phyloP scores from a whole-genome alignment of 2,113 vertebrate genomes.

The Candoia aspera region DNA sequence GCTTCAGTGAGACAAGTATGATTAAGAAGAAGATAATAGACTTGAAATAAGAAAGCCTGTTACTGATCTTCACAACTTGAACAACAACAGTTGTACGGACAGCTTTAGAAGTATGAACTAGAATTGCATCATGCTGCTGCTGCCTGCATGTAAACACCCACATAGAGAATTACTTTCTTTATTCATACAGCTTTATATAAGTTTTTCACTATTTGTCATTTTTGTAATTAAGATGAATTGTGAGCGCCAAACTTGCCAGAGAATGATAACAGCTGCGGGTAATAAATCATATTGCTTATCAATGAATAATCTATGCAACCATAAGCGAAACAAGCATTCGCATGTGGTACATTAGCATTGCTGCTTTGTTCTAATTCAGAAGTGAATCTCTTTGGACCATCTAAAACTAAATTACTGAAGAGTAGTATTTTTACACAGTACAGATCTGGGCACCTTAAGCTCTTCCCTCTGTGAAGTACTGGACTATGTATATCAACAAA shows the following conservation, averaged over 20 bases:
- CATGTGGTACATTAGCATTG: not conserved
- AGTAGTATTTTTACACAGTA: not conserved
- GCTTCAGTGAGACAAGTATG: not conserved
- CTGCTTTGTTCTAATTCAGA: not conserved
- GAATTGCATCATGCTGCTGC: not conserved
- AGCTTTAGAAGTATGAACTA: not conserved
- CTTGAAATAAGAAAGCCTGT: not conserved
- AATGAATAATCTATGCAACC: slow-evolving; percentile 11
- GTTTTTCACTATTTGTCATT: slow-evolving; percentile 12
- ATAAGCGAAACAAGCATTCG: not conserved
- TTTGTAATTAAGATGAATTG: slow-evolving; percentile 13
- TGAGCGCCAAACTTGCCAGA: slow-evolving; percentile 3
- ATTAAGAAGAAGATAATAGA: not conserved
- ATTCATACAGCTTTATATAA: not conserved
- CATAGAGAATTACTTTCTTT: not conserved
- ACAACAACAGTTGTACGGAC: not conserved
- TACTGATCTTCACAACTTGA: not conserved
- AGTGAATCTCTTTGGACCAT: not conserved
- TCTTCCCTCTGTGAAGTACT: not conserved
- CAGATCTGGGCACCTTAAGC: not conserved
- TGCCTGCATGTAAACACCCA: not conserved
- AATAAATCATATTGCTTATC: slow-evolving; percentile 26
- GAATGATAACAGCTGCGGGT: slow-evolving; percentile 27
- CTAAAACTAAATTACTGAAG: not conserved
- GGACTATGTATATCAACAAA: not conserved